These are phyloP conservation scores for Heliconius hortense DNA, from an alignment of 2,888 invertebrate species.

Conservation along the genomic window DNA sequence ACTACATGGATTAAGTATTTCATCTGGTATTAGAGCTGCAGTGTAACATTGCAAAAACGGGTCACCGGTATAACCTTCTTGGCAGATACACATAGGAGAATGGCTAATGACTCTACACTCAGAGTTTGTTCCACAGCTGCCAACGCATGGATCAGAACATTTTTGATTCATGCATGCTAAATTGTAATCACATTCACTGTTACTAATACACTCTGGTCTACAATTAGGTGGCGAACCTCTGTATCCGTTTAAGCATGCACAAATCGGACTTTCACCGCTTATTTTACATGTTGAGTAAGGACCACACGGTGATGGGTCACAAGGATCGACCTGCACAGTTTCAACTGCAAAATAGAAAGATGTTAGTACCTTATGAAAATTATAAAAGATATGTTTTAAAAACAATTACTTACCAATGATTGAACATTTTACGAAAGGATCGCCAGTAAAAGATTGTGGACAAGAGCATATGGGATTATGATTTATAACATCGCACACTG, in stretches of 20 bases:
- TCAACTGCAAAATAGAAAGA: constrained; percentile 43
- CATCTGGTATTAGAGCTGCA: constrained; percentile 61
- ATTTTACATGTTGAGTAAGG: constrained; percentile 87
- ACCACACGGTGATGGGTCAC: constrained; percentile 90
- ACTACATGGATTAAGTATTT: constrained; percentile 82
- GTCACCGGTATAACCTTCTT: constrained; percentile 87
- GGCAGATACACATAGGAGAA: constrained; percentile 87
- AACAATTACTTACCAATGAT: constrained; percentile 63
- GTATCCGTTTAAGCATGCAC: constrained; percentile 86
- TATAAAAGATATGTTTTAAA: neutral
- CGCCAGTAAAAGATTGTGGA: constrained; percentile 87
- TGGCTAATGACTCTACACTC: constrained; percentile 90
- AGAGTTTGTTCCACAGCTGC: constrained; percentile 87
- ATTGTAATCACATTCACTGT: constrained; percentile 87
- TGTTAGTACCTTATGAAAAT: neutral
- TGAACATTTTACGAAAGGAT: constrained; percentile 88
- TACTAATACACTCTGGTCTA: constrained; percentile 89
- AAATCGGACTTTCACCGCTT: constrained; percentile 85
- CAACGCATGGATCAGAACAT: constrained; percentile 88
- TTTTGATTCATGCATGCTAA: constrained; percentile 88
- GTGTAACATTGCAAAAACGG: constrained; percentile 86
- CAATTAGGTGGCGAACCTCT: constrained; percentile 89
- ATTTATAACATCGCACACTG: constrained; percentile 87
- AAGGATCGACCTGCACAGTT: constrained; percentile 74
- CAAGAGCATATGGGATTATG: constrained; percentile 91